Evolutionary conservation across 2,888 invertebrate genomes (phyloP).

Genomic region (Corbicula japonica): DNA sequence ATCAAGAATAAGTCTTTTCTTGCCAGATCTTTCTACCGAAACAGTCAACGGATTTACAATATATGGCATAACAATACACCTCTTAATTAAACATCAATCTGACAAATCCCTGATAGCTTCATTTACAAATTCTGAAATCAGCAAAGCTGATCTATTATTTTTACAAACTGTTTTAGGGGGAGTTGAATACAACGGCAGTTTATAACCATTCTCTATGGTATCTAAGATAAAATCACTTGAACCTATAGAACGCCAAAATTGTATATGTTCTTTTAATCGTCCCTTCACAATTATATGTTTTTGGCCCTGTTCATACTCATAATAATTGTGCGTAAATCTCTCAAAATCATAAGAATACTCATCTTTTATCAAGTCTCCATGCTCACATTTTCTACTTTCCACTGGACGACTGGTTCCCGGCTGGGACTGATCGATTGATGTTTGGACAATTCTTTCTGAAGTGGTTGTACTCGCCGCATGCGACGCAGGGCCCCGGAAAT

Average conservation of each 20-base stretch:
- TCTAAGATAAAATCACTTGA: constrained; percentile 31
- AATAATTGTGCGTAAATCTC: constrained; percentile 41
- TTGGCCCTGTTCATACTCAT: constrained; percentile 41
- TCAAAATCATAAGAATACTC: constrained; percentile 32
- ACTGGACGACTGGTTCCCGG: background rate
- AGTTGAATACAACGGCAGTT: constrained; percentile 3
- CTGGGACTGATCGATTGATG: background rate
- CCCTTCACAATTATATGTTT: constrained; percentile 44
- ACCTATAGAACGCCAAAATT: constrained; percentile 26
- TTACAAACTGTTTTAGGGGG: background rate
- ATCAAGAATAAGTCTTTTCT: constrained; percentile 27
- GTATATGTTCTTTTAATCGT: constrained; percentile 23
- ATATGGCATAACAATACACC: background rate
- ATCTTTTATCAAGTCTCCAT: constrained; percentile 31
- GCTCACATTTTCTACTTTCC: background rate
- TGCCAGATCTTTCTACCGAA: constrained; percentile 13
- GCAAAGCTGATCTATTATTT: constrained; percentile 27
- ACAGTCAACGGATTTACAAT: constrained; percentile 5
- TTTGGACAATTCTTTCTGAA: background rate
- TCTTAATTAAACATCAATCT: constrained; percentile 23
- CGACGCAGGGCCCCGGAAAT: background rate
- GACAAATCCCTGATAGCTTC: constrained; percentile 29
- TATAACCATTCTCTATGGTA: constrained; percentile 21
- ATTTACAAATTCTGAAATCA: constrained; percentile 19
- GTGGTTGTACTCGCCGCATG: background rate